A percentile compares a stretch with the other conserved stretches of the same genome.
phyloP scores from a whole-genome alignment of 2,888 invertebrate genomes.

The Podabrus alpinus region DNA sequence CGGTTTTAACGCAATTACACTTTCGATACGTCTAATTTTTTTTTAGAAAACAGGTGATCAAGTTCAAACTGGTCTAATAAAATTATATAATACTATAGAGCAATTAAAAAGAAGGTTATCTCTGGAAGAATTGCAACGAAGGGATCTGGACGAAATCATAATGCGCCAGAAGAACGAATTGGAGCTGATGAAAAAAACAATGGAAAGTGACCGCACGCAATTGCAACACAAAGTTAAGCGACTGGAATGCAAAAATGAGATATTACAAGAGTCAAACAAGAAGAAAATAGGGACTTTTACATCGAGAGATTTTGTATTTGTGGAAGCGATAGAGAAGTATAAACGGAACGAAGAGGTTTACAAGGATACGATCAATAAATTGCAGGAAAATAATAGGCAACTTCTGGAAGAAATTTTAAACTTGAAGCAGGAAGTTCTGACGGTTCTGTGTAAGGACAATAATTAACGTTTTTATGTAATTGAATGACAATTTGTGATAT shows the following conservation, averaged over 20 bases:
- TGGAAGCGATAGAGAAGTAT: constrained; percentile 15
- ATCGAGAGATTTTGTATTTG: constrained; percentile 9
- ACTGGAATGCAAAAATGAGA: neutral
- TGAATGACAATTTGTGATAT: neutral
- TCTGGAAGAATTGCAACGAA: too few species aligned
- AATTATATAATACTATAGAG: too few species aligned
- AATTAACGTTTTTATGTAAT: neutral
- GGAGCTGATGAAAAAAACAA: neutral
- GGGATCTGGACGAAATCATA: neutral
- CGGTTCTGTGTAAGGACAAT: neutral
- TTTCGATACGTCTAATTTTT: neutral
- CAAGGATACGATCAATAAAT: constrained; percentile 26
- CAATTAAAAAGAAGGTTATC: too few species aligned
- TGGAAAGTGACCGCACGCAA: neutral
- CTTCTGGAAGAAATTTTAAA: constrained; percentile 22
- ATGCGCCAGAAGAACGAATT: neutral
- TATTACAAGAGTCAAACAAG: neutral
- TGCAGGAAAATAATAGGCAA: constrained; percentile 27
- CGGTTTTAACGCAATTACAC: neutral
- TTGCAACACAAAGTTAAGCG: constrained; percentile 6
- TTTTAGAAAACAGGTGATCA: neutral
- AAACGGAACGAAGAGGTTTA: constrained; percentile 26
- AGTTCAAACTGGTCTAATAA: neutral
- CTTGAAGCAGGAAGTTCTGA: constrained; percentile 17
- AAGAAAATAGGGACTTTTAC: constrained; percentile 13